Conservation (phyloP, 64 coral and sea anemone genomes). For the Actinia equina region DNA sequence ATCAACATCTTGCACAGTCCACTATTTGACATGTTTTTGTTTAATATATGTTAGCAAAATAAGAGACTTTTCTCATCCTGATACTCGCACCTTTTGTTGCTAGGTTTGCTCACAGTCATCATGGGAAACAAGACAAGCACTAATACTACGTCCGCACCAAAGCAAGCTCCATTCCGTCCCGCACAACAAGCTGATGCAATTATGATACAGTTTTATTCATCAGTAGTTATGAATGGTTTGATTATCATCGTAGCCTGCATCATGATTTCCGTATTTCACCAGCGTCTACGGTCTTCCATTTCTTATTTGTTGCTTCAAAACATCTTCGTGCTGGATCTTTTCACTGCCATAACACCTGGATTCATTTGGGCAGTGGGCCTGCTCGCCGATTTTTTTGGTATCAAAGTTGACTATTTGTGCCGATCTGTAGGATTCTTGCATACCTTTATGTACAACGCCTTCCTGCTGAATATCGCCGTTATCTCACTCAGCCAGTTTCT, state of each 20-base stretch:
- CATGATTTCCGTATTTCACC: background rate
- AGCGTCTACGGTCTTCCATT: background rate
- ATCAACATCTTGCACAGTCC: too few species aligned
- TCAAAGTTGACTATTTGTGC: background rate
- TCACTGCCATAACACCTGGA: background rate
- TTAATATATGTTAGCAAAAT: too few species aligned
- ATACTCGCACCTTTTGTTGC: background rate
- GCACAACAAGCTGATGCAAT: background rate
- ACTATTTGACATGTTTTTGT: too few species aligned
- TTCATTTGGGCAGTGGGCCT: background rate
- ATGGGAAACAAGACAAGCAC: background rate
- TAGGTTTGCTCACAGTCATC: background rate
- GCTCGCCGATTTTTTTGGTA: background rate
- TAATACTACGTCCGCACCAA: background rate
- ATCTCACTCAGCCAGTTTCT: background rate
- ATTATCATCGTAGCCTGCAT: background rate
- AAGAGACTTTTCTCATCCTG: background rate
- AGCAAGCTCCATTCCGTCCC: background rate
- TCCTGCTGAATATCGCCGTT: slow-evolving; percentile 2
- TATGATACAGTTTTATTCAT: background rate
- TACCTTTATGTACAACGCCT: background rate
- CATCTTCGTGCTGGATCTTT: slow-evolving; percentile 2
- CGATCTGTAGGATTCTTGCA: background rate
- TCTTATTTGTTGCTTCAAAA: slow-evolving; percentile 1
- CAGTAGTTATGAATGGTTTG: background rate